Base-by-base conservation (phyloP, 2,888 invertebrate genomes). In the Hofmannophila pseudospretella region DNA sequence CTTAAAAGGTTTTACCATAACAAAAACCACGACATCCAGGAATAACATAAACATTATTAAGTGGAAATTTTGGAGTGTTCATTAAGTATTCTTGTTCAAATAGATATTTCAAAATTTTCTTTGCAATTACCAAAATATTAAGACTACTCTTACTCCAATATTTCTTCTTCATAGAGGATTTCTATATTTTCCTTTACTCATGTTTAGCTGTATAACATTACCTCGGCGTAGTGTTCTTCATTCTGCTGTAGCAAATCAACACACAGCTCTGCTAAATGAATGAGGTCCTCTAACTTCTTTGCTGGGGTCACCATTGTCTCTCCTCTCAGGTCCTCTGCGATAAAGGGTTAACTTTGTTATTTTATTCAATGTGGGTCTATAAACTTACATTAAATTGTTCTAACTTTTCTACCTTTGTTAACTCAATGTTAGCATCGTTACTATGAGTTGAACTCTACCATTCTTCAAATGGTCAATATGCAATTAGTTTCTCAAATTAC, bases 211-310 rank as follows among this genome's bases (percentile, higher is more conserved):
- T 8, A 9, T 11, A 37, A 37, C 22, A 34, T 88, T 91, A 99
- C 99, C 96, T 99, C 99, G 51, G 99, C 97, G 85, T 99, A 99
- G 78, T 99, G 98, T 81, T 99, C 99, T 88, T 99, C 99, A 74
- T 99, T 99, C 84, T 99, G 99, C 80, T 99, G 99, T 47, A 99
- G 87, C 26, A 99, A 90, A 78, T 99, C 99, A 36, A 99, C 98
- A 85, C 99, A 99, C 30, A 99, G 90, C 75, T 99, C 99, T 8
- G 99, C 97, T 52, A 99, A 90, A 73, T 96, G 97, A 63, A 98
- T 97, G 38, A 99, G 90, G 74, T 99, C 98, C 74, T 99, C 98
- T 34, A 99, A 88, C 72, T 96, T 96, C 85, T 96, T 96, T 38
- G 93, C 92, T 4, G 96, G 94, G 14, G 95, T 91, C 37, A 95